Conservation (phyloP, 2,888 invertebrate species). For the Drepanosiphum platanoidis region DNA sequence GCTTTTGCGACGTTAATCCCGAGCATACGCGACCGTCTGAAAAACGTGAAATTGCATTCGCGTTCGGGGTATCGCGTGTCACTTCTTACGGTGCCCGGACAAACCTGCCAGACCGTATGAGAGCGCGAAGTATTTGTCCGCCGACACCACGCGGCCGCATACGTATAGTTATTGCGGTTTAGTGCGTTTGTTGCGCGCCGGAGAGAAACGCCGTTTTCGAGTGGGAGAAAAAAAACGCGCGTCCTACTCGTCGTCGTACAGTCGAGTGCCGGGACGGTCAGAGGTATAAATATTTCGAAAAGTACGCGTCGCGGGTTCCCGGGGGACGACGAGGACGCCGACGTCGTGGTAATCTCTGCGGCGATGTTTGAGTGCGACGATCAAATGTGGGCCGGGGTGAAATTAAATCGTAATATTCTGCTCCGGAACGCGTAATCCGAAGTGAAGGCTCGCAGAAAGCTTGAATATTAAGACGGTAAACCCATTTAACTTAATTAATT, state of each 20-base stretch:
- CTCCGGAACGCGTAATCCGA: background rate
- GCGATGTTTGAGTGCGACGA: background rate
- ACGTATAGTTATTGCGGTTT: too few species aligned
- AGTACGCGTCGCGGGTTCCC: background rate
- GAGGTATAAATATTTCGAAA: background rate
- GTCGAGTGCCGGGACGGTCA: background rate
- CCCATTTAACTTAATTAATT: background rate
- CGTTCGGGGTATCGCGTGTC: too few species aligned
- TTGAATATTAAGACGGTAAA: background rate
- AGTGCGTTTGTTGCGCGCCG: too few species aligned
- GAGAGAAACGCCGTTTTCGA: too few species aligned
- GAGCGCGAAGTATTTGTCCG: too few species aligned
- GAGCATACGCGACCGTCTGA: too few species aligned
- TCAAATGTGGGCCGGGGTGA: background rate
- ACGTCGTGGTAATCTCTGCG: background rate
- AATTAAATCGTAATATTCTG: background rate
- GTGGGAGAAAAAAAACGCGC: too few species aligned
- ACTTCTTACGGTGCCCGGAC: too few species aligned
- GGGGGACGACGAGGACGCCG: background rate
- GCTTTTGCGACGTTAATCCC: too few species aligned
- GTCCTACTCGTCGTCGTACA: background rate
- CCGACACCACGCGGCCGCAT: too few species aligned
- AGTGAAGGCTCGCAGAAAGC: background rate
- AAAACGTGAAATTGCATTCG: too few species aligned
- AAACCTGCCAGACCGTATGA: too few species aligned